Evolutionary conservation across 92 coral and sea anemone genomes (phyloP).

Genomic region (Siderastrea radians): DNA sequence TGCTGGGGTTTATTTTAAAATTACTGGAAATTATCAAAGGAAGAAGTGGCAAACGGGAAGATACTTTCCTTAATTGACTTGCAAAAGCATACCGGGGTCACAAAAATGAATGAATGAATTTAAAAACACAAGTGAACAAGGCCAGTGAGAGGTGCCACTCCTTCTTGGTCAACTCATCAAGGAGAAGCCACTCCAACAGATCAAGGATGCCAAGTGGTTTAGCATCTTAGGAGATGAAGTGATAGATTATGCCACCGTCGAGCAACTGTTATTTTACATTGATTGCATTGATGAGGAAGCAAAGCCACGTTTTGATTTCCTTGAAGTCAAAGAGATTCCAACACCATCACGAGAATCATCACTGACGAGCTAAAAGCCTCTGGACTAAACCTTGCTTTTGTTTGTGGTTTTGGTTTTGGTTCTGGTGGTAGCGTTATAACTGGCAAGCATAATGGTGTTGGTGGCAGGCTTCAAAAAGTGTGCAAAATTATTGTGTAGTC

Average conservation of each 20-base stretch:
- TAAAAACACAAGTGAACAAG: constrained; percentile 30
- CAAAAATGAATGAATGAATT: constrained; percentile 10
- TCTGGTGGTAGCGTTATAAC: constrained; percentile 52
- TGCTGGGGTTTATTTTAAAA: too few species aligned
- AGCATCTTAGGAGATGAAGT: constrained; percentile 66
- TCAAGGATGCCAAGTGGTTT: constrained; percentile 51
- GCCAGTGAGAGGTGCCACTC: constrained; percentile 30
- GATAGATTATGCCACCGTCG: constrained; percentile 48
- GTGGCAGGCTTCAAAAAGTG: constrained; percentile 43
- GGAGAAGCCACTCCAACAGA: constrained; percentile 36
- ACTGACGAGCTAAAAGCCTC: too few species aligned
- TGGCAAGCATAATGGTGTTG: constrained; percentile 47
- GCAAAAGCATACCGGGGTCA: constrained; percentile 28
- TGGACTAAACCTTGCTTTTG: too few species aligned
- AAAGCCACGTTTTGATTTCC: constrained; percentile 56
- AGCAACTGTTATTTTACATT: constrained; percentile 50
- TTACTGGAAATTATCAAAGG: too few species aligned
- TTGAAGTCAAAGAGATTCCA: constrained; percentile 58
- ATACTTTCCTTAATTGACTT: too few species aligned
- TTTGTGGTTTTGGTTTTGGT: too few species aligned
- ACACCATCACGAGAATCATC: constrained; percentile 29
- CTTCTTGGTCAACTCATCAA: constrained; percentile 41
- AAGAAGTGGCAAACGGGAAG: too few species aligned
- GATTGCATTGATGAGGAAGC: constrained; percentile 53
- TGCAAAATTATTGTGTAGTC: constrained; percentile 50